phyloP scores from a whole-genome alignment of 1,140 invertebrate genomes.

The Drosophila nebulosa region DNA sequence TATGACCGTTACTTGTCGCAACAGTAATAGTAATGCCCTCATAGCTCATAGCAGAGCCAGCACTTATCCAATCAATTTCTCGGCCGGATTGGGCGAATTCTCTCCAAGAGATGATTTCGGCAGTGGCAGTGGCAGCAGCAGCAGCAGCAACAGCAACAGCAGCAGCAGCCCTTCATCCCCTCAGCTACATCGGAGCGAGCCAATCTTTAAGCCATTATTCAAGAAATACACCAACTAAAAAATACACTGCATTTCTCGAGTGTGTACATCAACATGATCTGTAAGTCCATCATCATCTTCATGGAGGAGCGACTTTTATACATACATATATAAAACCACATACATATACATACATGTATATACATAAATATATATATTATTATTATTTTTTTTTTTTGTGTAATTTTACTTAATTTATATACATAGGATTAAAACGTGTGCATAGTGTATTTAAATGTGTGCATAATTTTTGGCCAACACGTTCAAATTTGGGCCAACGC shows the following conservation, averaged over 20 bases:
- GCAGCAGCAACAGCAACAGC: constrained; percentile 84
- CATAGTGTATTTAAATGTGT: too few species aligned
- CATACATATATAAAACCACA: background rate
- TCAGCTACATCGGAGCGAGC: constrained; percentile 82
- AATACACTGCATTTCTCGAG: background rate
- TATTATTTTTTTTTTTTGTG: too few species aligned
- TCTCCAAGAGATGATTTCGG: constrained; percentile 79
- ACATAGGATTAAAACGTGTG: too few species aligned
- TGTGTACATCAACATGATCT: too few species aligned
- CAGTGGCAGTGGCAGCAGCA: constrained; percentile 83
- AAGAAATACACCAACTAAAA: constrained; percentile 86
- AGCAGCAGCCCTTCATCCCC: constrained; percentile 82
- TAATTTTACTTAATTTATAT: too few species aligned
- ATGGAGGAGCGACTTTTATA: too few species aligned
- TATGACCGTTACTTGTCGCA: constrained; percentile 83
- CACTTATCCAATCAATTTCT: constrained; percentile 62
- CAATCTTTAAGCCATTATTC: constrained; percentile 90
- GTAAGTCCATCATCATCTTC: too few species aligned
- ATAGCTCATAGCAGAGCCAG: constrained; percentile 81
- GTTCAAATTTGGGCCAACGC: background rate
- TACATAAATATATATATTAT: background rate
- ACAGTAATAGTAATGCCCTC: constrained; percentile 66
- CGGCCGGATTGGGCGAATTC: constrained; percentile 77
- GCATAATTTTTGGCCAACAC: background rate
- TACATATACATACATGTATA: background rate